Base-by-base conservation (phyloP, 2,888 invertebrate genomes). In the Gerris lacustris region DNA sequence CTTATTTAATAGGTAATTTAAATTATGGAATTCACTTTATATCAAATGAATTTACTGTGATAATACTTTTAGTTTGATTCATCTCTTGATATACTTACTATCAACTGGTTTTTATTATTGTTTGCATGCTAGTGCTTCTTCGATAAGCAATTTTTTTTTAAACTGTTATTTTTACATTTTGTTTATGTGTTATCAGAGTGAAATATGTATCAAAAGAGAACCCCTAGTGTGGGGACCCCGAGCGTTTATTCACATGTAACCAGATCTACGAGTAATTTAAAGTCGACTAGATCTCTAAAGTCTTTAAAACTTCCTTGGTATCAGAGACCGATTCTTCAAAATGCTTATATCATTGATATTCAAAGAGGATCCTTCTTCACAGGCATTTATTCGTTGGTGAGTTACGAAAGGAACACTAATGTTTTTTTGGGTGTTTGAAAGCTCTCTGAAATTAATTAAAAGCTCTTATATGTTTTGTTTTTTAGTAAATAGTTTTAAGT, bases 221-320 rank as follows among this genome's bases (percentile, higher is more conserved):
- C 91, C 44, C 92, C 92, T 6, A 91, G 91, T 70, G 89, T 91
- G 76, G 93, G 93, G 67, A 92, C 93, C 76, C 92, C 92, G 9
- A 93, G 93, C 0, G 88, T 94, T 66, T 93, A 94, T 79, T 94
- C 94, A 0, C 92, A 93, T 80, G 89, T 92, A 71, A 79, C 80
- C 31, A 79, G 92, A 75, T 92, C 92, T 69, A 90, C 90, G 73
- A 90, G 92, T 66, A 92, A 93, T 80, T 82, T 93, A 9, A 86
- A 89, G 73, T 91, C 92, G 0, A 88, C 90, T 0, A 88, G 92
- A 75, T 93, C 93, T 0, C 84, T 90, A 15, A 86, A 88, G 71
- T 92, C 92, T 0, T 81, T 93, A 0, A 86, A 87, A 77, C 86
- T 89, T 70, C 92, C 92, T 0, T 94, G 94, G 94, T 94, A 93